These are phyloP conservation scores for Cercopithecus mona DNA, from an alignment of 2,113 vertebrate genomes.

Conservation along the genomic window DNA sequence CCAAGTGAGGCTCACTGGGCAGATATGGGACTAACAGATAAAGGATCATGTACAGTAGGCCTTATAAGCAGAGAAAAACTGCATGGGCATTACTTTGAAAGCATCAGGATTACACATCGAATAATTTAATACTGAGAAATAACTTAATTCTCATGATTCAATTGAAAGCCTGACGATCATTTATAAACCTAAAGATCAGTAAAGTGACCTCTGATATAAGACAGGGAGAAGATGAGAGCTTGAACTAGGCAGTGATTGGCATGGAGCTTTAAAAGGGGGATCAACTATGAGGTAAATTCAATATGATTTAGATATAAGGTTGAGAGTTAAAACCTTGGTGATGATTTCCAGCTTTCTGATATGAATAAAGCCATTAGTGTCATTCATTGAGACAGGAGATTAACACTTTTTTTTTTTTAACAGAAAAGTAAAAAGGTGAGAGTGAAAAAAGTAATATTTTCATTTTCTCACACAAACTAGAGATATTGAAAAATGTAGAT, in stretches of 20 bases:
- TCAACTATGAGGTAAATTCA: not conserved
- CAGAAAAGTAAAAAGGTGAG: not conserved
- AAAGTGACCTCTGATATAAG: not conserved
- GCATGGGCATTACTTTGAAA: not conserved
- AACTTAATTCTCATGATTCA: not conserved
- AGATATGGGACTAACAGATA: not conserved
- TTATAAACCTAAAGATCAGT: not conserved
- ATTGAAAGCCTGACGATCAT: not conserved
- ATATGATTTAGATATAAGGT: accelerated
- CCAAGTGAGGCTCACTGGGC: not conserved
- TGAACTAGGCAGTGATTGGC: not conserved
- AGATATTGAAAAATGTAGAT: not conserved
- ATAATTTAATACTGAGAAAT: not conserved
- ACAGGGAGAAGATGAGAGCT: not conserved
- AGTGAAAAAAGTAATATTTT: not conserved
- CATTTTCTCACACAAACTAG: not conserved
- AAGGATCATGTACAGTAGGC: not conserved
- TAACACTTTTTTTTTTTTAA: not conserved
- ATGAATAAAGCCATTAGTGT: not conserved
- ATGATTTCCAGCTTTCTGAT: not conserved
- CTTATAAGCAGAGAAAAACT: not conserved
- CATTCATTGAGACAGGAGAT: not conserved
- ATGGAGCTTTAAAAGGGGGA: not conserved
- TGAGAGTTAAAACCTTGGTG: not conserved
- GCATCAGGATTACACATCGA: not conserved